Conservation (phyloP, 2,888 invertebrate genomes). For the Hedya salicella region DNA sequence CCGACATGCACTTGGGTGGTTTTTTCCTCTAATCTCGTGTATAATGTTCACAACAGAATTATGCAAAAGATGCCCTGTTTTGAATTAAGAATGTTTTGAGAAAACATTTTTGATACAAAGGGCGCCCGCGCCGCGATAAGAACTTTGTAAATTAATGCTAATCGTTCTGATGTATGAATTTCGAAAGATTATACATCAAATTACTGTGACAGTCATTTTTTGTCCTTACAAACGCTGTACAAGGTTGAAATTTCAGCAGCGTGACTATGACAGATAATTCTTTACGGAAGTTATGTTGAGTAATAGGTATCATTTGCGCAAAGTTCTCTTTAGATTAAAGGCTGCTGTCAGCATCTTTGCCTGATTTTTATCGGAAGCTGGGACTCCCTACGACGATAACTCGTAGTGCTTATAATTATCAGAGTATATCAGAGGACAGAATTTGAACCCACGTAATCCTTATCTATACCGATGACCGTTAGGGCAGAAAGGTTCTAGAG, state of each 20-base stretch:
- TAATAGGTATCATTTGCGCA: background rate
- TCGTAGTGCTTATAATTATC: background rate
- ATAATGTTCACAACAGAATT: constrained; percentile 12
- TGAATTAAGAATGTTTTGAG: background rate
- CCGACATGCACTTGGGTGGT: too few relatives aligned
- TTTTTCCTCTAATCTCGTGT: constrained; percentile 3
- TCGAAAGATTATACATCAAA: background rate
- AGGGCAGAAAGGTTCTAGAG: too few relatives aligned
- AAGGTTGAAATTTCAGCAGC: background rate
- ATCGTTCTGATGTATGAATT: background rate
- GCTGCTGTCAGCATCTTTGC: background rate
- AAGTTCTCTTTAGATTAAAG: background rate
- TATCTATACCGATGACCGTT: too few relatives aligned
- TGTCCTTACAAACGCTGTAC: too few relatives aligned
- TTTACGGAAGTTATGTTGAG: background rate
- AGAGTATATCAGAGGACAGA: background rate
- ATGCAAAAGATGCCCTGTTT: constrained; percentile 14
- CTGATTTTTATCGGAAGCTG: background rate
- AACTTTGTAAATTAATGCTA: constrained; percentile 5
- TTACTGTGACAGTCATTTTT: background rate
- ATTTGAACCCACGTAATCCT: too few relatives aligned
- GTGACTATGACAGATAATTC: background rate
- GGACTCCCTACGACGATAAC: too few relatives aligned
- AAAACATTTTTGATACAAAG: background rate
- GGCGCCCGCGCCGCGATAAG: background rate